Base-by-base conservation (phyloP, 1,140 invertebrate species). In the Limonius californicus region DNA sequence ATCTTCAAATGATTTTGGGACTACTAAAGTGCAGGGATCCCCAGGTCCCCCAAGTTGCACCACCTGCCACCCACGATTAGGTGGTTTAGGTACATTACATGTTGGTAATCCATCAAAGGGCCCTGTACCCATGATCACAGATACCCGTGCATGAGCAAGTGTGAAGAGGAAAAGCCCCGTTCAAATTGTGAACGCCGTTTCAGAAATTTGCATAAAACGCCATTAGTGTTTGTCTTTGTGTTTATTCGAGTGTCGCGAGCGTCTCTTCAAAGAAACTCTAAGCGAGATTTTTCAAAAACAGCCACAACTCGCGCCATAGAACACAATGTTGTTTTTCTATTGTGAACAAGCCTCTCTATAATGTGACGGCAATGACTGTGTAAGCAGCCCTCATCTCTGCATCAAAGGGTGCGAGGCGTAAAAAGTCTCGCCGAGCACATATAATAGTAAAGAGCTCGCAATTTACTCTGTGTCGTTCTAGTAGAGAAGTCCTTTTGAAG, bases 341-440 rank as follows among this genome's bases (percentile, higher is more conserved):
- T 18, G 45, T 50, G 45, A 50, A 50, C 16, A 18, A 18, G 14
- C 20, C 45, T 50, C 19, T 45, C n/a, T 50, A 50, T 50, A 50
- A 50, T 50, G 45, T 21, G 45, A 50, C 20, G 15, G 45, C 45
- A 50, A 50, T 21, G 45, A 50, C 45, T 50, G 45, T 19, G 45
- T 50, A 50, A 50, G 20, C 45, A 50, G 45, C 45, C 45, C 45
- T 50, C 45, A 50, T 50, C 45, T 50, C 45, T 18, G 45, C 45
- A 50, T 50, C 45, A 50, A 50, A 50, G 45, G 45, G 45, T 21
- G 45, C 45, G 6, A 50, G 20, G 45, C 45, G 45, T 50, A 50
- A 50, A 50, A 50, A 50, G 20, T 50, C 45, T 50, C 45, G 45
- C 45, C 45, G 45, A 50, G 14, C 45, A 50, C 45, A 50, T 21